These are phyloP conservation scores for Chunga burmeisteri DNA, from an alignment of 2,113 vertebrate genomes.

Conservation along the genomic window DNA sequence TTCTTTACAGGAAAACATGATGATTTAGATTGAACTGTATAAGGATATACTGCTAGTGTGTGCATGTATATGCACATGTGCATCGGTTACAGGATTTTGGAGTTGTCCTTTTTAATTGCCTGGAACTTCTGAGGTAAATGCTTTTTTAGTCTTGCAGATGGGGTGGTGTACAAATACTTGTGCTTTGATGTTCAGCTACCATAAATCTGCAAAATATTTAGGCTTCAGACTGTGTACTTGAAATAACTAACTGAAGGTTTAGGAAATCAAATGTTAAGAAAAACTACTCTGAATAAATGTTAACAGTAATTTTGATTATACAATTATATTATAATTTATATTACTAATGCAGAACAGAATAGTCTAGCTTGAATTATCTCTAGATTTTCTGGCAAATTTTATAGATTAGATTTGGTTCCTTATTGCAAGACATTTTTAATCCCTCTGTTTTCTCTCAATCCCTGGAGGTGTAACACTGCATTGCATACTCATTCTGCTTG, in stretches of 20 bases:
- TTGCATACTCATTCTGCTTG: background rate
- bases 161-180: background rate
- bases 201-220: background rate
- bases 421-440: background rate
- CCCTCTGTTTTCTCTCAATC: background rate
- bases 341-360: background rate
- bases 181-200: background rate
- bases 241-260: background rate
- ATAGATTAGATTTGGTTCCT: background rate
- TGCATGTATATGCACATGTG: accelerated
- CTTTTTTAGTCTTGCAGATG: background rate
- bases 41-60: background rate
- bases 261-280: background rate
- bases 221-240: background rate
- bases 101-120: background rate
- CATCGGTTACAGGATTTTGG: background rate
- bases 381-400: background rate
- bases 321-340: background rate
- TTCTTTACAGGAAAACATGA: background rate
- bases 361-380: background rate
- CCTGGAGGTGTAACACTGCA: background rate
- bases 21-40: background rate
- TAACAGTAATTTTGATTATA: background rate
- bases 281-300: background rate
- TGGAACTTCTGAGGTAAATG: background rate